Conservation (phyloP, 2,797 vertebrate genomes). For the Ctenochaetus hawaiiensis region DNA sequence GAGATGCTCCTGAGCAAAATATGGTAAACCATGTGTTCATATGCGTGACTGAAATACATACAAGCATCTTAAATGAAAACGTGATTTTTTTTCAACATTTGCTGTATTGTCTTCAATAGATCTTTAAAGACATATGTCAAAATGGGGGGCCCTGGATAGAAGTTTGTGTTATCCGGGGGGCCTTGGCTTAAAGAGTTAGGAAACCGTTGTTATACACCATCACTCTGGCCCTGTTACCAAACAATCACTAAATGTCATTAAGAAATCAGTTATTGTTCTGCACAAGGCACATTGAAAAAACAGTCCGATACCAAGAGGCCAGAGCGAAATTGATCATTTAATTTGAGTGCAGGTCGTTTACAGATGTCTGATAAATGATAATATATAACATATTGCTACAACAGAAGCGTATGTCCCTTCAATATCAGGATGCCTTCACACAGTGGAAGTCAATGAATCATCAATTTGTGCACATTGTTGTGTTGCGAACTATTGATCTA, state of each 20-base stretch:
- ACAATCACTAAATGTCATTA: constrained; percentile 17
- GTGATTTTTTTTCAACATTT: no score
- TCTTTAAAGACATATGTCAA: no score
- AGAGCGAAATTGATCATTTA: background rate
- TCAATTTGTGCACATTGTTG: background rate
- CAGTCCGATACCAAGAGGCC: background rate
- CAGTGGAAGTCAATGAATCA: constrained; percentile 8
- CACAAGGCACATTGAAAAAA: constrained; percentile 1
- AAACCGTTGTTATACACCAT: no score
- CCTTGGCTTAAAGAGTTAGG: no score
- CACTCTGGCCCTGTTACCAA: background rate
- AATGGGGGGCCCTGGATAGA: no score
- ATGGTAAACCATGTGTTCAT: no score
- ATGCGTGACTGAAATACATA: no score
- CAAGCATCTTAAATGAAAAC: no score
- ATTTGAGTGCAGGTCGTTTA: constrained; percentile 2
- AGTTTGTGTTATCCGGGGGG: no score
- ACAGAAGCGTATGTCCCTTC: background rate
- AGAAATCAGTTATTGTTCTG: constrained; percentile 26
- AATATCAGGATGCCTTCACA: background rate
- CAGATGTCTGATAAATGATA: constrained; percentile 10
- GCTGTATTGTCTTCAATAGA: no score
- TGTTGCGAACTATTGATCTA: constrained; percentile 18
- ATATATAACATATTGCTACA: background rate
- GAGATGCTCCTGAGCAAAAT: no score